A percentile compares a stretch with the other conserved stretches of the same genome.
Evolutionary conservation across 2,797 vertebrate genomes (phyloP).

Genomic region (Lepus oiostolus): DNA sequence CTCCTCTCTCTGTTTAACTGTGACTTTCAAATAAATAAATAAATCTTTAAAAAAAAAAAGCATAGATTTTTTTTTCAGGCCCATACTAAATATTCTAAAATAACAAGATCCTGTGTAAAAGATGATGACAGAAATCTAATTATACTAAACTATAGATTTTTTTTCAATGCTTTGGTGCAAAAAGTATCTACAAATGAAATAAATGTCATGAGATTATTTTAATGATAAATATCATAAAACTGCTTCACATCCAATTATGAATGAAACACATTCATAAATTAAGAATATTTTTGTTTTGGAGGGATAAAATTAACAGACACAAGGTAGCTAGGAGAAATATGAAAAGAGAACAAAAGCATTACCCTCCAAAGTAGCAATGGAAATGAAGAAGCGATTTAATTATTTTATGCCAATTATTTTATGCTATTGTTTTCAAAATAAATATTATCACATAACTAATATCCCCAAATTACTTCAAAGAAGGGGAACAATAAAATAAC

Average conservation of each 20-base stretch:
- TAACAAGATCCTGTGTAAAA: neutral
- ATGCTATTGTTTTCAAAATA: neutral
- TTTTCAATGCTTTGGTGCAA: neutral
- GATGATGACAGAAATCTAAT: neutral
- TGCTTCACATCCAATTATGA: neutral
- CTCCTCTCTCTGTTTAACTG: no score
- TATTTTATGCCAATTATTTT: neutral
- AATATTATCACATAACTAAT: neutral
- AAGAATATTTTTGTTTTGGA: conserved; percentile 40
- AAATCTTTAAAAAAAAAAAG: no score
- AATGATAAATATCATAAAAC: conserved; percentile 39
- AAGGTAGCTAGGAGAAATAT: neutral
- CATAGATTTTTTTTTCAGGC: conserved; percentile 7
- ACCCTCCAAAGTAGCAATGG: conserved; percentile 42
- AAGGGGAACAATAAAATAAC: neutral
- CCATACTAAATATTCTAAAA: conserved; percentile 12
- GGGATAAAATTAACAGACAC: conserved; percentile 13
- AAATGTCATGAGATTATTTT: conserved; percentile 14
- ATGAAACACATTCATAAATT: neutral
- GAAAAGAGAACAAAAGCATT: conserved; percentile 49
- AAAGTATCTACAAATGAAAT: conserved; percentile 12
- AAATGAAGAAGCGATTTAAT: conserved; percentile 59
- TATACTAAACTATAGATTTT: neutral
- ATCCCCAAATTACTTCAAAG: conserved; percentile 27
- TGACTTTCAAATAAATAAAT: no score